Conservation (phyloP, 2,888 invertebrate genomes). For the Embidobia sp. region DNA sequence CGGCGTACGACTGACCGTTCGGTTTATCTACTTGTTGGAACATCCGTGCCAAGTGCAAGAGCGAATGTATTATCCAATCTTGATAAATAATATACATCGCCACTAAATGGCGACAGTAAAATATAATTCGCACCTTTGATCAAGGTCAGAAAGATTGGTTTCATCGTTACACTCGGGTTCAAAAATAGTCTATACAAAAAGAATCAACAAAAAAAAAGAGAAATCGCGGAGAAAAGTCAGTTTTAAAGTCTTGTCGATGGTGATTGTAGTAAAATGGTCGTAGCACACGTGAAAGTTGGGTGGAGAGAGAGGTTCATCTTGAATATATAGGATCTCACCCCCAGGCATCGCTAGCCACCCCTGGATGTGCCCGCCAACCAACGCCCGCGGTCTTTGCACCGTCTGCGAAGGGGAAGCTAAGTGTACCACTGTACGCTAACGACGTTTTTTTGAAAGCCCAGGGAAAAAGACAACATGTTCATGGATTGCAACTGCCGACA, state of each 20-base stretch:
- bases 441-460: slow-evolving; percentile 73
- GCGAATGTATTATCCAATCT: no score
- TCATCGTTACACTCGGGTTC: no score
- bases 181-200: no score
- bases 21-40: slow-evolving; percentile 50
- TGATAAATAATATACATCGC: no score
- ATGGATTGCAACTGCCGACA: slow-evolving; percentile 60
- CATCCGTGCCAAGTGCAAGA: no score
- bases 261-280: slow-evolving; percentile 79
- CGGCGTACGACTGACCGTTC: slow-evolving; percentile 75
- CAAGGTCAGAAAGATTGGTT: no score
- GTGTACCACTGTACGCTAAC: slow-evolving; percentile 72
- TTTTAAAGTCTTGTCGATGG: slow-evolving; percentile 78
- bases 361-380: slow-evolving; percentile 70
- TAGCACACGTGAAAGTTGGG: slow-evolving; percentile 77
- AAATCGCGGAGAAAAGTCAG: no score
- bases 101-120: no score
- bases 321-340: slow-evolving; percentile 78
- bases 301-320: slow-evolving; percentile 79
- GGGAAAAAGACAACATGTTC: slow-evolving; percentile 63
- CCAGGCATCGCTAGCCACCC: slow-evolving; percentile 63
- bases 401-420: slow-evolving; percentile 69
- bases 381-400: slow-evolving; percentile 75
- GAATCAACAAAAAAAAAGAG: no score
- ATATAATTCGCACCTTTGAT: no score